Evolutionary conservation across 2,113 vertebrate genomes (phyloP), one percentile per base, ranked within the genome.

Genomic region (Azemiops feae): DNA sequence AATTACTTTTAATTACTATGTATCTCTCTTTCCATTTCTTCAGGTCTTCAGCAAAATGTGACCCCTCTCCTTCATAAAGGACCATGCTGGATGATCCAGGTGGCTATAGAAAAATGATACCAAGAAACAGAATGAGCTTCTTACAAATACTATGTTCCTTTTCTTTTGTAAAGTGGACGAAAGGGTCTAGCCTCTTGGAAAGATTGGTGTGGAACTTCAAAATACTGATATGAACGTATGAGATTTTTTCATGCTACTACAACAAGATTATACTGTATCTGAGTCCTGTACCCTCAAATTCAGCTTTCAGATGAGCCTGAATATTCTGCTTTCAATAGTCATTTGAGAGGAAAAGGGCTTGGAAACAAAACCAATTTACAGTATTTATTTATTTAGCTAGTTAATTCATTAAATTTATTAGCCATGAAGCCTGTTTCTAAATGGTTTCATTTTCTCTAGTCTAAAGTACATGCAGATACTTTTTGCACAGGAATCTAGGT

Each of bases 1-100:
- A 98, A 96, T 98, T 98, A 2, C 98, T 98, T 96, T 98, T 98
- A 92, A 99, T 95, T 92, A 99, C 98, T 0, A 99, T 10, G 0
- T 98, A 99, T 96, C 98, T 96, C 57, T 99, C 98, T 95, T 97
- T 98, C 99, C 99, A 99, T 95, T 99, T 99, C 97, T 97, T 98
- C 96, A 97, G 93, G 8, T 99, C 98, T 57, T 98, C 98, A 0
- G 97, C 98, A 85, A 97, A 98, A 92, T 98, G 97, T 27, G 97
- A 92, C n/a, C 99, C 74, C 23, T 96, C 96, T 64, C 98, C 98
- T 90, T 99, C 98, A 0, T 98, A 99, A 25, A 99, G 92, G 39
- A 98, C 95, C 0, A 94, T 97, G 4, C 91, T 97, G 0, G 95
- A 93, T 90, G 98, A 96, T 54, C 93, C 64, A 0, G 95, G 89